Conservation (phyloP, 2,888 invertebrate genomes). For the Tuberolachnus salignus region DNA sequence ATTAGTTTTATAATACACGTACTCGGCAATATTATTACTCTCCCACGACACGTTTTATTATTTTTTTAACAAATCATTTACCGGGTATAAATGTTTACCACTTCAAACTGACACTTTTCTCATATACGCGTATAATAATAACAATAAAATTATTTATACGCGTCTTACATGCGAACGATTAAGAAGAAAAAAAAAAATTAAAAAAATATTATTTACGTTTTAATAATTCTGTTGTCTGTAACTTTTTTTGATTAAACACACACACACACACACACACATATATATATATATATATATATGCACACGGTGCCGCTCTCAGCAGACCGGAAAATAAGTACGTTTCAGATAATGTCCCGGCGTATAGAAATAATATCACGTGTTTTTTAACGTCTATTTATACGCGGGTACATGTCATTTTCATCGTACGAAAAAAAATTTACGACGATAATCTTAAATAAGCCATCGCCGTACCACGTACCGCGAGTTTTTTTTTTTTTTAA, state of each 20-base stretch:
- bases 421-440: not conserved
- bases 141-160: not conserved
- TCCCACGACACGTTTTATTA: too few species aligned
- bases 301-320: too few species aligned
- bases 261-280: not conserved
- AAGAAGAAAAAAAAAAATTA: not conserved
- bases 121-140: too few species aligned
- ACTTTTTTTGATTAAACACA: not conserved
- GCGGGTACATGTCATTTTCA: constrained; percentile 9
- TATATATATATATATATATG: not conserved
- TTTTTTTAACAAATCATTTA: too few species aligned
- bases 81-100: too few species aligned
- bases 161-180: not conserved
- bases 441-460: not conserved
- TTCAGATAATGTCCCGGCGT: constrained; percentile 3
- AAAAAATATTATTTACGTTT: not conserved
- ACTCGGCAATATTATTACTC: too few species aligned
- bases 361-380: not conserved
- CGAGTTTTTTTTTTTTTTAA: not conserved
- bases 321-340: constrained; percentile 14
- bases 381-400: constrained; percentile 2
- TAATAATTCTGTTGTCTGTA: not conserved
- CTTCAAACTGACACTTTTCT: too few species aligned
- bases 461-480: not conserved
- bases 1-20: too few species aligned